Evolutionary conservation across 2,888 invertebrate species (phyloP).

Genomic region (Drosophila paranaensis): DNA sequence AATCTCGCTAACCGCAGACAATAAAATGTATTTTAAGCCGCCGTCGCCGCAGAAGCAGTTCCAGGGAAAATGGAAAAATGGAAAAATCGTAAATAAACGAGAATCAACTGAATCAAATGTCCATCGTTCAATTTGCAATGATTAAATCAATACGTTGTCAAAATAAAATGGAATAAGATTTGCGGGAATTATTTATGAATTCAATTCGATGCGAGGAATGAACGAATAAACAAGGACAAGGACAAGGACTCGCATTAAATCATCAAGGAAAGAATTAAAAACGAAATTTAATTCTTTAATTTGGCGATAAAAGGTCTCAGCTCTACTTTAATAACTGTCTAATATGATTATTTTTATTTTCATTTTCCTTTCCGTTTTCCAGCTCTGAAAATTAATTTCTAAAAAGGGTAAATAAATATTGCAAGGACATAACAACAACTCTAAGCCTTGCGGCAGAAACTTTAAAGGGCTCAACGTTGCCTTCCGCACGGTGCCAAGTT

Average conservation of each 20-base stretch:
- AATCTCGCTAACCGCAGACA: background rate
- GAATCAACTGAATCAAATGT: background rate
- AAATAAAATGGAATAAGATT: constrained; percentile 5
- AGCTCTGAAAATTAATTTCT: background rate
- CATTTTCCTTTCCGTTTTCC: background rate
- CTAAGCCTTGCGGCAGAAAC: background rate
- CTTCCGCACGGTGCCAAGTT: background rate
- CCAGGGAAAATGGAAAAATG: background rate
- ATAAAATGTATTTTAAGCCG: background rate
- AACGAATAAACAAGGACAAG: no score
- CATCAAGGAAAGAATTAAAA: background rate
- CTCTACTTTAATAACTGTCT: background rate
- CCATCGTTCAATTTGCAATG: constrained; percentile 3
- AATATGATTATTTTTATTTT: background rate
- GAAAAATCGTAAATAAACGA: background rate
- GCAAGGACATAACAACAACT: background rate
- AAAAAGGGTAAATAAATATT: background rate
- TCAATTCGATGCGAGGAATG: no score
- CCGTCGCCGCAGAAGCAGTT: background rate
- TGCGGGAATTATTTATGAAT: background rate
- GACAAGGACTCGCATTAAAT: background rate
- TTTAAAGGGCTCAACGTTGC: constrained; percentile 5
- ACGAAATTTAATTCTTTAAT: background rate
- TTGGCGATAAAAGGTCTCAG: background rate
- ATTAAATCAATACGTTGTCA: constrained; percentile 7